Evolutionary conservation across 2,888 invertebrate species (phyloP).

Genomic region (Apamea crenata): DNA sequence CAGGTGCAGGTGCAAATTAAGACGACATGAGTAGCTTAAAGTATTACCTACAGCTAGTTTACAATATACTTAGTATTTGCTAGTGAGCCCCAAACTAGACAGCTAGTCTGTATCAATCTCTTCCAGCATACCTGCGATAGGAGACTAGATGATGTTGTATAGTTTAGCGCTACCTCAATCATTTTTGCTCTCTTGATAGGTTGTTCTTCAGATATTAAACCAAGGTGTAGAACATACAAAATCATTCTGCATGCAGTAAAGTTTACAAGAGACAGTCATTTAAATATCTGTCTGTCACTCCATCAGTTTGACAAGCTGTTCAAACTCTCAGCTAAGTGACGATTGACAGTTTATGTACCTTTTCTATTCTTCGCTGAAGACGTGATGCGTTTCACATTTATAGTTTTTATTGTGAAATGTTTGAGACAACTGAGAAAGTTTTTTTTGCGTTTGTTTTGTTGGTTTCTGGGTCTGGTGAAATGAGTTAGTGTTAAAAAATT

Average conservation of each 20-base stretch:
- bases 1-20: too few relatives aligned
- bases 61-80: too few relatives aligned
- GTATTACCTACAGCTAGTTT: too few relatives aligned
- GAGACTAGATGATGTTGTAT: neutral
- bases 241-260: neutral
- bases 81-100: too few relatives aligned
- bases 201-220: neutral
- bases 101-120: neutral
- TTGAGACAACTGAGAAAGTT: neutral
- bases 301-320: conserved; percentile 26
- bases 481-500: neutral
- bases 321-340: conserved; percentile 37
- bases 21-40: too few relatives aligned
- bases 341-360: conserved; percentile 43
- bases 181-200: neutral
- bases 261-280: conserved; percentile 21
- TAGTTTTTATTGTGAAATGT: conserved; percentile 1
- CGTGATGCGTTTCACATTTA: conserved; percentile 13
- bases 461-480: neutral
- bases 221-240: conserved; percentile 9
- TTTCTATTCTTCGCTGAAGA: conserved; percentile 23
- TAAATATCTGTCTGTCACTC: conserved; percentile 38
- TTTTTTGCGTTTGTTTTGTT: neutral
- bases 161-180: neutral
- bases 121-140: neutral